Evolutionary conservation across 2,797 vertebrate species (phyloP).

Genomic region (Fistularia commersonii): DNA sequence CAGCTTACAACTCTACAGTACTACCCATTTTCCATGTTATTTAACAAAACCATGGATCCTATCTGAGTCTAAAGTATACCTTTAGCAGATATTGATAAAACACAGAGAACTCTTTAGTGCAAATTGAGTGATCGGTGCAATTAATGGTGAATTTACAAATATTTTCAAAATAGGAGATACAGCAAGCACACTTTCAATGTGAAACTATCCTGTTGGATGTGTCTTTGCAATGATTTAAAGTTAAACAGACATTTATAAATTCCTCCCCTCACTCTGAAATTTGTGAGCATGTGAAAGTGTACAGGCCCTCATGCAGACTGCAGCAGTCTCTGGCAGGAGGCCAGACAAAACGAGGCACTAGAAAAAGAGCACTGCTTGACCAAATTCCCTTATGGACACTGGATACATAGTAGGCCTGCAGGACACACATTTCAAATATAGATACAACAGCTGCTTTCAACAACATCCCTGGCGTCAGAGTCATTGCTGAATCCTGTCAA

Average conservation of each 20-base stretch:
- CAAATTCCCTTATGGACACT: conserved; percentile 39
- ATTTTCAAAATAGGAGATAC: too few relatives aligned
- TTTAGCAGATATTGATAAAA: too few relatives aligned
- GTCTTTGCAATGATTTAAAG: background rate
- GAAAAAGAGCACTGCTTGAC: conserved; percentile 43
- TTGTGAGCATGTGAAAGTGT: conserved; percentile 41
- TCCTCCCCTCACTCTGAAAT: background rate
- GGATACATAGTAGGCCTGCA: conserved; percentile 25
- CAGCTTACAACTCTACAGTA: too few relatives aligned
- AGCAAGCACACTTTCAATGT: too few relatives aligned
- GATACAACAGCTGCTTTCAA: conserved; percentile 28
- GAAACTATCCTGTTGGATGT: too few relatives aligned
- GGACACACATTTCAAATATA: conserved; percentile 6
- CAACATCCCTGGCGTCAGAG: conserved; percentile 2
- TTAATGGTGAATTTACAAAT: too few relatives aligned
- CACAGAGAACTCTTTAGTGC: background rate
- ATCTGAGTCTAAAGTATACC: too few relatives aligned
- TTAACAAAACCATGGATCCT: too few relatives aligned
- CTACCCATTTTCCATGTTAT: too few relatives aligned
- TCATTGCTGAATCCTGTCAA: background rate
- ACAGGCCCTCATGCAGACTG: conserved; percentile 35
- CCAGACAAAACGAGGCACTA: conserved; percentile 50
- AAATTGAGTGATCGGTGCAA: too few relatives aligned
- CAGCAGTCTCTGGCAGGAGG: conserved; percentile 40
- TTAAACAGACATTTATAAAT: conserved; percentile 8